Evolutionary conservation across 2,797 vertebrate genomes (phyloP), one percentile per base, ranked within the genome.

Genomic region (Bufotes viridis): DNA sequence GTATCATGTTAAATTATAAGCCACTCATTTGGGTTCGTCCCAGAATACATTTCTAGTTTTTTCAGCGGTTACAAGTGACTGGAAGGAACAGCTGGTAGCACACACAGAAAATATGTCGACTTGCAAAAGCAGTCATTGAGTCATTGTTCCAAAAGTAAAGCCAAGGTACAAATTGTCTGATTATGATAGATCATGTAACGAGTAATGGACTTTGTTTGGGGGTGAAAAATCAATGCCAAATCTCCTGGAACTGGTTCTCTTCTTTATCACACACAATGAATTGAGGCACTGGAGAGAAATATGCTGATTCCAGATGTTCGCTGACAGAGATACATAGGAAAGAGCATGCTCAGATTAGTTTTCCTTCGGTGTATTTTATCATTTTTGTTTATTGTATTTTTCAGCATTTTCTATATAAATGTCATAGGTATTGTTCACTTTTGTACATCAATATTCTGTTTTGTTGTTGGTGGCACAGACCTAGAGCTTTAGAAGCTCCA

Each of bases 131-230:
- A 12, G 70, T 34, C 70, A 53, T 87, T 74, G 91, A 90, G 89
- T 87, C 93, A 92, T 94, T 90, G 60, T 93, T 95, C 93, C 93
- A 94, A 91, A 93, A 91, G 87, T 91, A 92, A 94, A 95, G 91
- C 93, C 93, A 92, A 94, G 92, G 92, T 96, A 96, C 95, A 97
- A 96, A 96, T 96, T 93, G 95, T 89, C 94, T 95, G 95, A 96
- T 97, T 94, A 96, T 97, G 96, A 96, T 95, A 89, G 94, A 95
- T 95, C 96, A 95, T 96, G 95, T 95, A 95, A 95, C 92, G 82
- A 90, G 93, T 91, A 94, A 95, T 95, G 92, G 94, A 96, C 95
- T 96, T 97, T 96, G 94, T 96, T 96, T 92, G 42, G 91, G 88
- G 88, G 83, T 88, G 82, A 92, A 93, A 95, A 97, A 96, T 97